Conservation (phyloP, 2,797 vertebrate genomes). For the Gadopsis marmoratus region DNA sequence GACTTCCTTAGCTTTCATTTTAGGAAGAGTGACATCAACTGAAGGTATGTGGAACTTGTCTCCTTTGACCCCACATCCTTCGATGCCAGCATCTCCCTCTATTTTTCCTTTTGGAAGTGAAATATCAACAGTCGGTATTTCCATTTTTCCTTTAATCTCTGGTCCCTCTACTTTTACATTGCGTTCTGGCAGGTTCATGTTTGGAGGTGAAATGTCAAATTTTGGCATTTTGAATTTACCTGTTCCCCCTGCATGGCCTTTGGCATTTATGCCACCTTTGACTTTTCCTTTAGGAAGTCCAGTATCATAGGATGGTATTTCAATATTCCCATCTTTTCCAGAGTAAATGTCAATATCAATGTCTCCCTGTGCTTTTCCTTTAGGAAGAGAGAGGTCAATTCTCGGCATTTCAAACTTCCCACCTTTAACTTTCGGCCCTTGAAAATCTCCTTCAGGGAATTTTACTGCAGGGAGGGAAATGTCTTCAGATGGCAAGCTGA, state of each 20-base stretch:
- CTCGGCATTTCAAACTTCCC: constrained; percentile 68
- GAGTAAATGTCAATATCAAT: constrained; percentile 58
- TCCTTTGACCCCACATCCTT: constrained; percentile 44
- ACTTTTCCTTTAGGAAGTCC: constrained; percentile 61
- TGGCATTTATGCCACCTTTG: constrained; percentile 34
- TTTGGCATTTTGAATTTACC: constrained; percentile 77
- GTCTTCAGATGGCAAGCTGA: constrained; percentile 56
- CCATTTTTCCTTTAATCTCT: constrained; percentile 45
- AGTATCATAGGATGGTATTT: constrained; percentile 56
- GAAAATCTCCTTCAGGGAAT: constrained; percentile 51
- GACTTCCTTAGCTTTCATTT: constrained; percentile 43
- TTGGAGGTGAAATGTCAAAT: constrained; percentile 65
- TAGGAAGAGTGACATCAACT: constrained; percentile 58
- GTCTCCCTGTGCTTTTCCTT: constrained; percentile 64
- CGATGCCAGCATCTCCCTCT: constrained; percentile 31
- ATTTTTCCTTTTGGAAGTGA: constrained; percentile 62
- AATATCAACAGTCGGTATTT: constrained; percentile 71
- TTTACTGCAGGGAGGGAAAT: constrained; percentile 58
- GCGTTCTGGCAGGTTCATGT: constrained; percentile 55
- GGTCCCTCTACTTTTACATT: constrained; percentile 51
- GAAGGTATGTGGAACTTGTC: constrained; percentile 78
- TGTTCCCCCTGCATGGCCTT: constrained; percentile 31
- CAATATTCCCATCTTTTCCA: constrained; percentile 51
- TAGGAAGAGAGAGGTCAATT: constrained; percentile 70
- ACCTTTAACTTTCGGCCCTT: constrained; percentile 68